phyloP scores from a whole-genome alignment of 1,140 invertebrate species.

The Meloidogyne chitwoodi region DNA sequence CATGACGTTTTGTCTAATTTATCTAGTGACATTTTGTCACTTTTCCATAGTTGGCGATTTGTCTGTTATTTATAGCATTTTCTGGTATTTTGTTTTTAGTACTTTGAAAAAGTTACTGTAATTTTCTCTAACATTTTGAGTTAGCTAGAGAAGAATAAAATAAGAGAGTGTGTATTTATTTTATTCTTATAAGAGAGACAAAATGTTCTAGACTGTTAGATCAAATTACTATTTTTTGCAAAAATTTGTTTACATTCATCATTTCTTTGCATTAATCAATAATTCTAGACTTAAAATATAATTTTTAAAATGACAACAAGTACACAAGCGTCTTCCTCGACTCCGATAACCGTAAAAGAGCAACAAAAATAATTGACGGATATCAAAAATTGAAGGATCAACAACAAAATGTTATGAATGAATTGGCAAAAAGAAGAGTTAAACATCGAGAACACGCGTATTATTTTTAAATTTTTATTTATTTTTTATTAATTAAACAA shows the following conservation, averaged over 20 bases:
- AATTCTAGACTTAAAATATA: background rate
- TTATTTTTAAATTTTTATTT: slow-evolving; percentile 20
- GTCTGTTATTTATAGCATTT: too few relatives aligned
- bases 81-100: too few relatives aligned
- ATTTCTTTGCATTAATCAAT: background rate
- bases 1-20: background rate
- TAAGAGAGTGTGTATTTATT: background rate
- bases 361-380: slow-evolving; percentile 36
- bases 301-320: background rate
- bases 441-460: slow-evolving; percentile 34
- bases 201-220: background rate
- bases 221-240: too few relatives aligned
- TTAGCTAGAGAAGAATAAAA: background rate
- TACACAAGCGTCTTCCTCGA: background rate
- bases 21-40: background rate
- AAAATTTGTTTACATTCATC: too few relatives aligned
- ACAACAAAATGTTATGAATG: slow-evolving; percentile 25
- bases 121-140: background rate
- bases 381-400: slow-evolving; percentile 37
- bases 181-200: too few relatives aligned
- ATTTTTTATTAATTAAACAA: background rate
- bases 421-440: slow-evolving; percentile 15
- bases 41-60: too few relatives aligned
- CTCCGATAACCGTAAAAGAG: slow-evolving; percentile 9
- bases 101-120: background rate